These are phyloP conservation scores for Ophiothrix spiculata DNA, from an alignment of 35 echinoderm and acorn worm species.

Conservation along the genomic window DNA sequence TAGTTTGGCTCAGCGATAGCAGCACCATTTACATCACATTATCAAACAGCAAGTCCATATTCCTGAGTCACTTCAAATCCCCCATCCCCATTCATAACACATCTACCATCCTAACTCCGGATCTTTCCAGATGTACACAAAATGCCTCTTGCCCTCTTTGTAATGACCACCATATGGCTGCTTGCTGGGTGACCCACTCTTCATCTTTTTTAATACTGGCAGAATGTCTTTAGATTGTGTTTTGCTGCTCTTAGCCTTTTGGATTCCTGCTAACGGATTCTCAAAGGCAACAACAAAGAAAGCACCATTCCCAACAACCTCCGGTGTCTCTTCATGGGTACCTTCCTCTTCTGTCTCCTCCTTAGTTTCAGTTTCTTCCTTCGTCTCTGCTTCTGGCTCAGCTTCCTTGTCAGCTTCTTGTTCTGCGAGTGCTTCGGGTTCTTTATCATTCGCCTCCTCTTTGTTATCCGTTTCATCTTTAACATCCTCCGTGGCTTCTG, in stretches of 20 bases:
- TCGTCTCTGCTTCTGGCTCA: background rate
- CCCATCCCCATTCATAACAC: too few species aligned
- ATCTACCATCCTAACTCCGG: background rate
- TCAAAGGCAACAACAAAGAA: background rate
- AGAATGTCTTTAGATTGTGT: background rate
- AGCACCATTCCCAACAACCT: background rate
- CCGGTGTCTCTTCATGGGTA: background rate
- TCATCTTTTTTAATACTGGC: background rate
- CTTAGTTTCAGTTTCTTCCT: background rate
- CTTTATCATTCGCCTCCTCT: background rate
- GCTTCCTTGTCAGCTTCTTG: background rate
- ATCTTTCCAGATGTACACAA: conserved; percentile 7
- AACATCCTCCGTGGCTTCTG: too few species aligned
- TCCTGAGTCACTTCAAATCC: too few species aligned
- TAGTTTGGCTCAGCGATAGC: too few species aligned
- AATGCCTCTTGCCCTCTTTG: conserved; percentile 4
- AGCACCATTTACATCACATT: too few species aligned
- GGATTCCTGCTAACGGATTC: background rate
- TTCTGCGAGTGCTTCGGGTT: background rate
- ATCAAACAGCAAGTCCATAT: too few species aligned
- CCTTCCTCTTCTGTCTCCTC: background rate
- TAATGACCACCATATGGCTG: background rate
- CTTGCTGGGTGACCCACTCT: background rate
- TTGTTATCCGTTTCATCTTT: background rate
- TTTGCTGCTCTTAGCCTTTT: background rate